Evolutionary conservation across 2,888 invertebrate species (phyloP), one percentile per base, ranked within the genome.

Genomic region (Polydrusus cervinus): DNA sequence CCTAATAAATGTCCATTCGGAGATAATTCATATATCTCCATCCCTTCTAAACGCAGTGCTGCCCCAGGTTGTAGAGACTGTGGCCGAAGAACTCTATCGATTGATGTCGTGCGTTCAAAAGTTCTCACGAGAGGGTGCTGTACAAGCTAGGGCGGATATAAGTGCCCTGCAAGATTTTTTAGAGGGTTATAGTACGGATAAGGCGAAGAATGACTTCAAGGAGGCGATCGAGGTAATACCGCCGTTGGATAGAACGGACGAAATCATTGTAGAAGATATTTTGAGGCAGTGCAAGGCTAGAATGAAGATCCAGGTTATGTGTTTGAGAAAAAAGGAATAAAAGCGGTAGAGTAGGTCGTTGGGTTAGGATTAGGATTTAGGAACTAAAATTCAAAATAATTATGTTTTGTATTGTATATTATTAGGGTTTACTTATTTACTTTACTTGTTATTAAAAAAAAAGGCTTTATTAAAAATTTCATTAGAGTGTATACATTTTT

Each of bases 81-180:
- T 98, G 73, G 94, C 95, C 78, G 97, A 98, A 88, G 98, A 98
- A 89, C 88, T 98, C 77, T 93, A 95, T 51, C 90, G 98, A 11
- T 90, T 98, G 11, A 94, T 96, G 89, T 92, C 93, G 45, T 95
- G 95, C 85, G 93, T 94, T 11, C 89, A 90, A 75, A 89, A 90
- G 77, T 93, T 93, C 82, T 92, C 91, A 84, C 89, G 89, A 79
- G 89, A 91, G 71, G 94, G 94, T 55, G 92, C 92, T 65, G 90
- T 93, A 83, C 95, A 95, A 88, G 96, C 96, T 20, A 90, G 92
- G 45, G 91, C 95, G 8, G 97, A 95, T 83, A 90, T 95, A 74
- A 88, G 89, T 51, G 90, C 93, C 13, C 86, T 95, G 38, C 90
- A 91, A 79, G 91, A 92, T 80, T 90, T 93, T 5, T 88, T 94